Percentiles rank a stretch among this genome's conserved stretches.
These are phyloP conservation scores for Endotricha flammealis DNA, from an alignment of 2,888 invertebrate genomes.

Conservation along the genomic window DNA sequence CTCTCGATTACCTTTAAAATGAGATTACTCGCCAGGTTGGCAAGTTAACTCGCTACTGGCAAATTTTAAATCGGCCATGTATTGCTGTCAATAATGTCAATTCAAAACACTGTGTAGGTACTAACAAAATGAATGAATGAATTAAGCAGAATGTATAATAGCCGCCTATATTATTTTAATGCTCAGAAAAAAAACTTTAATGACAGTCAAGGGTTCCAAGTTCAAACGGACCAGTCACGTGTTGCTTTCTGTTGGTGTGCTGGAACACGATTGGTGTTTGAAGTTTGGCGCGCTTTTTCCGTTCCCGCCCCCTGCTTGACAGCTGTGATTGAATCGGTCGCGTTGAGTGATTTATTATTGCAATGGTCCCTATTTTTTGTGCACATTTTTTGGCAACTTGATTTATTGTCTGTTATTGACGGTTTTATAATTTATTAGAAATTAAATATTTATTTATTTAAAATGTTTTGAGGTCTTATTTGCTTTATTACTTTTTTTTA, in stretches of 20 bases:
- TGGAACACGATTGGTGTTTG: conserved; percentile 65
- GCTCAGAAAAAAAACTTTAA: conserved; percentile 38
- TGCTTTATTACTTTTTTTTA: too few relatives aligned
- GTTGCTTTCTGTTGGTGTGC: conserved; percentile 40
- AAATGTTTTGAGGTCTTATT: too few relatives aligned
- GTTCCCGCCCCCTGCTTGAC: conserved; percentile 70
- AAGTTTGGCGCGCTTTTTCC: conserved; percentile 71
- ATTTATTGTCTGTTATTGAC: conserved; percentile 49
- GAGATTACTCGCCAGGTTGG: too few relatives aligned
- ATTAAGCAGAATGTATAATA: conserved; percentile 1
- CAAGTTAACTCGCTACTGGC: too few relatives aligned
- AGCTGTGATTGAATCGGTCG: conserved; percentile 70
- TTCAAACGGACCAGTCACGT: conserved; percentile 66
- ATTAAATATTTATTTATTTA: too few relatives aligned
- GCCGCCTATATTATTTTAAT: conserved; percentile 2
- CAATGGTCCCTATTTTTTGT: conserved; percentile 42
- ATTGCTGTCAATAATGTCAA: too few relatives aligned
- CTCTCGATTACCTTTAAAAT: too few relatives aligned
- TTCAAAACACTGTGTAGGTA: too few relatives aligned
- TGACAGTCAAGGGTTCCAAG: conserved; percentile 64
- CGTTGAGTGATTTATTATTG: conserved; percentile 66
- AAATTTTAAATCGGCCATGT: too few relatives aligned
- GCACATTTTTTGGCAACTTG: conserved; percentile 47
- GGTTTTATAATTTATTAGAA: conserved; percentile 9
- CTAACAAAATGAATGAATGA: too few relatives aligned